Percentiles rank a stretch among this genome's conserved stretches.
These are phyloP conservation scores for Beris chalybata DNA, from an alignment of 2,888 invertebrate species.

Conservation along the genomic window DNA sequence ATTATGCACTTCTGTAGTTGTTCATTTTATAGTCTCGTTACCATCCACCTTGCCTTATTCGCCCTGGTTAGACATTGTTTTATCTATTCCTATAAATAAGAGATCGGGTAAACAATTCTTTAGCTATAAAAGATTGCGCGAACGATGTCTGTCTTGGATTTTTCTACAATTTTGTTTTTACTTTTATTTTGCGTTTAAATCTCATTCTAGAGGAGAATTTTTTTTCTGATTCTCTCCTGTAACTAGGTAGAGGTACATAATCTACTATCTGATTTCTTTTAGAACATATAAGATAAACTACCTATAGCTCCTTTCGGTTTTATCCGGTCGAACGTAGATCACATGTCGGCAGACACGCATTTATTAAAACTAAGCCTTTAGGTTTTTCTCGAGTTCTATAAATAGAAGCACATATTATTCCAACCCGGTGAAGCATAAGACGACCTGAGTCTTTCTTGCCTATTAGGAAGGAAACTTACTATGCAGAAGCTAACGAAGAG, in stretches of 20 bases:
- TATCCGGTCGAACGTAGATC: slow-evolving; percentile 11
- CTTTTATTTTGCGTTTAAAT: no score
- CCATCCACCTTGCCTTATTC: slow-evolving; percentile 19
- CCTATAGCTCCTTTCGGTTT: slow-evolving; percentile 7
- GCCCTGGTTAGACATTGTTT: slow-evolving; percentile 36
- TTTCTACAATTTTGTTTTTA: no score
- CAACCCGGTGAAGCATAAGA: slow-evolving; percentile 15
- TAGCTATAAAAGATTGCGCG: slow-evolving; percentile 32
- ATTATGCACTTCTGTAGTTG: slow-evolving; percentile 17
- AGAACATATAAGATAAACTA: slow-evolving; percentile 10
- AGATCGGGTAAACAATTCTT: slow-evolving; percentile 31
- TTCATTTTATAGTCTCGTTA: slow-evolving; percentile 2
- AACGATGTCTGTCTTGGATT: slow-evolving; percentile 29
- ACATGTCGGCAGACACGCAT: slow-evolving; percentile 34
- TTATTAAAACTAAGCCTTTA: slow-evolving; percentile 37
- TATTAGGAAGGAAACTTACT: slow-evolving; percentile 36
- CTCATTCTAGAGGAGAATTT: no score
- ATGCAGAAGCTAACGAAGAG: slow-evolving; percentile 36
- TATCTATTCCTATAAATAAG: slow-evolving; percentile 39
- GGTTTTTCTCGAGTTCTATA: slow-evolving; percentile 33
- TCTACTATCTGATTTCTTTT: background rate
- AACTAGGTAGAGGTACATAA: no score
- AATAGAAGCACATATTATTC: slow-evolving; percentile 31
- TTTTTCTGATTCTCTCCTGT: no score
- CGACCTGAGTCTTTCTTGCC: slow-evolving; percentile 29